Evolutionary conservation across 2,888 invertebrate genomes (phyloP).

Genomic region (Ecdyonurus torrentis): DNA sequence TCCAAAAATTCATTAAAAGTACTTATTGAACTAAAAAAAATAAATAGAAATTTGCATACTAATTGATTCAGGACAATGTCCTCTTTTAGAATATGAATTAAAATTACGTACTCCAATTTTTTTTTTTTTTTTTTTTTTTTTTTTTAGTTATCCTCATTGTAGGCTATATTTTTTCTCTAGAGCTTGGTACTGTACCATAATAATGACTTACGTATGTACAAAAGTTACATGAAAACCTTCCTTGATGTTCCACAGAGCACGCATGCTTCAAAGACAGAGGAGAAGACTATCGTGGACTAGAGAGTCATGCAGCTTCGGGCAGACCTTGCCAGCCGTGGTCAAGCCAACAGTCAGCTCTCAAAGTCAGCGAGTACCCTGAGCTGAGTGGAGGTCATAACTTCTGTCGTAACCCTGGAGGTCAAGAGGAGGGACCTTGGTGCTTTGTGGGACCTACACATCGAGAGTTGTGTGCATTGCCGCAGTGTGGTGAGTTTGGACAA

Average conservation of each 20-base stretch:
- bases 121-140: too few relatives aligned
- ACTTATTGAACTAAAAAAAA: too few relatives aligned
- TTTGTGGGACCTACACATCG: conserved; percentile 22
- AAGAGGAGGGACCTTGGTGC: conserved; percentile 79
- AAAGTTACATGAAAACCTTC: too few relatives aligned
- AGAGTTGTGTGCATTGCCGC: conserved; percentile 63
- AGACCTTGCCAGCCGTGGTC: conserved; percentile 69
- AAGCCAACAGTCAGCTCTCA: conserved; percentile 49
- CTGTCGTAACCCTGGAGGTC: conserved; percentile 75
- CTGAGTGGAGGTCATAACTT: conserved; percentile 76
- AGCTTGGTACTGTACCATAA: too few relatives aligned
- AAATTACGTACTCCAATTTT: too few relatives aligned
- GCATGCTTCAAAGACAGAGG: conserved; percentile 83
- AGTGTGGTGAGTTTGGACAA: conserved; percentile 47
- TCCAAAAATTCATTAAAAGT: too few relatives aligned
- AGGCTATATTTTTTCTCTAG: too few relatives aligned
- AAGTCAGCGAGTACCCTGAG: conserved; percentile 64
- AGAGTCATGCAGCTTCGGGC: conserved; percentile 52
- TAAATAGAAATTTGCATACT: too few relatives aligned
- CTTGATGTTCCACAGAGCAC: not conserved
- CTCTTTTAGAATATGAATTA: too few relatives aligned
- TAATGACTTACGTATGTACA: too few relatives aligned
- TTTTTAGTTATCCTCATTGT: too few relatives aligned
- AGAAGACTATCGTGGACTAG: conserved; percentile 63
- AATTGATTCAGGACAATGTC: too few relatives aligned